Conservation (phyloP, 2,888 invertebrate species). For the Athrips mouffetella region DNA sequence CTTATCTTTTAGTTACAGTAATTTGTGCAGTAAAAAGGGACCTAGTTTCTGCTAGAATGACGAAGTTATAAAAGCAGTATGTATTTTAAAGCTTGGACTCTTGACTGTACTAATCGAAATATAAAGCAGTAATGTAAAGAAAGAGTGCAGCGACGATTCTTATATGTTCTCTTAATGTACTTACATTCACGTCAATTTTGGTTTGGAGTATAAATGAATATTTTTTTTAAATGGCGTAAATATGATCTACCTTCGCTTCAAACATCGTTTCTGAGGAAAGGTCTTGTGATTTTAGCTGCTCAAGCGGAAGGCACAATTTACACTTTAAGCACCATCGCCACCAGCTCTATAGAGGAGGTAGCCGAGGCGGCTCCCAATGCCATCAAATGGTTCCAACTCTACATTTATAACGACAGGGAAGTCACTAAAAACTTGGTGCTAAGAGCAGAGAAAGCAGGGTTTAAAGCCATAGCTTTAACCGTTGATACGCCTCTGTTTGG, state of each 20-base stretch:
- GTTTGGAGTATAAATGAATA: too few relatives aligned
- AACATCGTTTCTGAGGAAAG: background rate
- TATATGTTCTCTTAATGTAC: too few relatives aligned
- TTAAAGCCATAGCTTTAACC: conserved; percentile 90
- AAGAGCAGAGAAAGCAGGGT: conserved; percentile 90
- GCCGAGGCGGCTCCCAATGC: conserved; percentile 85
- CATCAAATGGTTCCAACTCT: conserved; percentile 94
- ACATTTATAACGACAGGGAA: conserved; percentile 89
- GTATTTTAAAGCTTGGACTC: too few relatives aligned
- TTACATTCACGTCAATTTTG: too few relatives aligned
- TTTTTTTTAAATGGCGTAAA: too few relatives aligned
- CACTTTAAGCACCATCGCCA: conserved; percentile 91
- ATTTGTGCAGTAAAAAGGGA: too few relatives aligned
- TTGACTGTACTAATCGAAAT: too few relatives aligned
- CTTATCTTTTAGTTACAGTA: background rate
- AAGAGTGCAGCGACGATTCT: too few relatives aligned
- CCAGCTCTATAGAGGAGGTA: conserved; percentile 92
- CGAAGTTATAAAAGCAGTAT: too few relatives aligned
- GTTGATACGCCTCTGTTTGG: conserved; percentile 95
- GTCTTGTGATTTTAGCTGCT: conserved; percentile 81
- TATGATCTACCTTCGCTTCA: too few relatives aligned
- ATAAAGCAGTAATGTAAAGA: too few relatives aligned
- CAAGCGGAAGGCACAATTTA: conserved; percentile 85
- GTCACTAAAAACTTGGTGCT: conserved; percentile 84
- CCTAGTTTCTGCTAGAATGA: too few relatives aligned